Percentiles rank a stretch among this genome's conserved stretches.
These are phyloP conservation scores for Fratercula arctica DNA, from an alignment of 2,797 vertebrate species.

Conservation along the genomic window DNA sequence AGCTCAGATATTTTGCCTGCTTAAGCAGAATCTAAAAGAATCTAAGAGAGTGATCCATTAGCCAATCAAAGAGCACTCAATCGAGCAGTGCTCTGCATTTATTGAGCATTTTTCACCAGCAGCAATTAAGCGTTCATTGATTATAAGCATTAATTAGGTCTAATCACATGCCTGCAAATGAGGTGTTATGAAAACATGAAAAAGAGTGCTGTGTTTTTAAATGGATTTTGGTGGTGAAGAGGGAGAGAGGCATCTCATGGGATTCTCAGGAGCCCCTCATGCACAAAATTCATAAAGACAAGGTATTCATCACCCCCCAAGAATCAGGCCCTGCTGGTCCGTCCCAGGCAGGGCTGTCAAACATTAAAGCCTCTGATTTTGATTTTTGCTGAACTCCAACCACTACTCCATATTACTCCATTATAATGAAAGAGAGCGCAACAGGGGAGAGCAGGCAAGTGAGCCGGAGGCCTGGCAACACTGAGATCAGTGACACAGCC, in stretches of 20 bases:
- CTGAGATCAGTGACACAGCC: background rate
- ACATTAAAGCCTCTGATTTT: background rate
- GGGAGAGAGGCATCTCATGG: background rate
- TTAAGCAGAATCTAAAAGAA: constrained; percentile 45
- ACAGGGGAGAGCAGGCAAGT: background rate
- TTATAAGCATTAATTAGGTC: constrained; percentile 47
- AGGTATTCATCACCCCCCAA: background rate
- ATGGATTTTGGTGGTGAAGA: background rate
- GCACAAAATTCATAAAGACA: background rate
- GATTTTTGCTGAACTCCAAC: background rate
- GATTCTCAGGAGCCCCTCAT: background rate
- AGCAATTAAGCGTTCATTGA: constrained; percentile 42
- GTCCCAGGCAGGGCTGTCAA: background rate
- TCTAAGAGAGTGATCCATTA: background rate
- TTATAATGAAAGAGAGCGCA: background rate
- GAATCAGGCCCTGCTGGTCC: background rate
- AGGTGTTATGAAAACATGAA: constrained; percentile 11
- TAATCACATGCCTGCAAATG: constrained; percentile 39
- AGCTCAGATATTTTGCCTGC: constrained; percentile 52
- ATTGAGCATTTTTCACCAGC: background rate
- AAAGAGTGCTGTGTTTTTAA: background rate
- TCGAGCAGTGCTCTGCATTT: constrained; percentile 19
- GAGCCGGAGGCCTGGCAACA: background rate
- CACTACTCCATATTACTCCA: background rate
- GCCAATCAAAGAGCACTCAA: background rate